Evolutionary conservation across 1,140 invertebrate species (phyloP).

Genomic region (Potamilus streckersoni): DNA sequence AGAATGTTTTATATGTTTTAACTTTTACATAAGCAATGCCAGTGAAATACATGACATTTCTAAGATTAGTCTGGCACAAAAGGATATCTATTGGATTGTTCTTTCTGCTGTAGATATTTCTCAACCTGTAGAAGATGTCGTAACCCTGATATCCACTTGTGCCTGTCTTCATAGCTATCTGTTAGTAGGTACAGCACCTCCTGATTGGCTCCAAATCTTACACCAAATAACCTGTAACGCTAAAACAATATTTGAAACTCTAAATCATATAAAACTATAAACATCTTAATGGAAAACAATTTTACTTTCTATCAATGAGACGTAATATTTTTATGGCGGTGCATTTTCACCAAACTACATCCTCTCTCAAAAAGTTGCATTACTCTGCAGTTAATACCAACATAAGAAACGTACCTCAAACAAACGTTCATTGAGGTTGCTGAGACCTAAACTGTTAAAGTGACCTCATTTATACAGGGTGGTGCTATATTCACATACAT

Average conservation of each 20-base stretch:
- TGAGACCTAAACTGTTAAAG: no score
- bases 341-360: no score
- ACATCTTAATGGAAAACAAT: background rate
- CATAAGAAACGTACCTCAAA: no score
- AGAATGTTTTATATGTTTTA: background rate
- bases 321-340: no score
- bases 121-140: constrained; percentile 56
- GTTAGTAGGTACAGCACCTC: constrained; percentile 69
- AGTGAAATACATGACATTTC: background rate
- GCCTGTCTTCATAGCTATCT: constrained; percentile 60
- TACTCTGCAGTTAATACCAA: no score
- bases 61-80: constrained; percentile 7
- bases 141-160: constrained; percentile 70
- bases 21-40: background rate
- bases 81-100: constrained; percentile 58
- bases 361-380: no score
- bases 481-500: no score
- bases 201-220: constrained; percentile 67
- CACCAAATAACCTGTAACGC: constrained; percentile 68
- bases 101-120: constrained; percentile 51
- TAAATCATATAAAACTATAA: background rate
- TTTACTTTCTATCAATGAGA: no score
- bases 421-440: no score
- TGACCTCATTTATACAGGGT: no score
- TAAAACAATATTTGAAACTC: constrained; percentile 12